phyloP scores from a whole-genome alignment of 2,113 vertebrate genomes.

The Tyto alba region DNA sequence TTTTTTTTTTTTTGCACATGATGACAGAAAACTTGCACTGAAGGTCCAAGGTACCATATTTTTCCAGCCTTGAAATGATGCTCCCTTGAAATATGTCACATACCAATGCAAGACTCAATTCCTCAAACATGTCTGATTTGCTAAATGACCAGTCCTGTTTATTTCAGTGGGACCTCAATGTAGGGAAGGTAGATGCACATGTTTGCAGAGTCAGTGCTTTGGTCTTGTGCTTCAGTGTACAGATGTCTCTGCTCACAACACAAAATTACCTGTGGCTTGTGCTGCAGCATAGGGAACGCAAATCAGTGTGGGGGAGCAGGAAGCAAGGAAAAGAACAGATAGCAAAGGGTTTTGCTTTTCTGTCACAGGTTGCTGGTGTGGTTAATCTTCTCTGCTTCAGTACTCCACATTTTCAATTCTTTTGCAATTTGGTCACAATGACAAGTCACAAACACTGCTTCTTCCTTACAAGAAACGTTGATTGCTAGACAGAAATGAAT shows the following conservation, averaged over 20 bases:
- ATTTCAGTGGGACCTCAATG: background rate
- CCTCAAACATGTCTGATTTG: background rate
- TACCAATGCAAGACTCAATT: background rate
- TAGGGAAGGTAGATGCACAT: background rate
- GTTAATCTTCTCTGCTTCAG: background rate
- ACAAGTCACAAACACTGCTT: background rate
- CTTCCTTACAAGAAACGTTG: background rate
- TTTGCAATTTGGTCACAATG: background rate
- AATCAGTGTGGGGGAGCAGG: background rate
- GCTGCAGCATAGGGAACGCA: background rate
- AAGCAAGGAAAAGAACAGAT: background rate
- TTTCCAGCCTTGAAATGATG: background rate
- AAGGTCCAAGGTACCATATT: background rate
- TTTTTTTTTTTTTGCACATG: background rate
- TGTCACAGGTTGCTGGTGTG: background rate
- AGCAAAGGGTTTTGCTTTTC: background rate
- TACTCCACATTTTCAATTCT: background rate
- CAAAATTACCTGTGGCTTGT: background rate
- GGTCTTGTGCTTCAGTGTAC: background rate
- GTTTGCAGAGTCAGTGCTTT: background rate
- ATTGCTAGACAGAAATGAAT: conserved; percentile 38
- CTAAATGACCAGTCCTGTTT: background rate
- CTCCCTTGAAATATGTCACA: background rate
- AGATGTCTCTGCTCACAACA: background rate
- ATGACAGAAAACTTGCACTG: background rate